Evolutionary conservation across 2,113 vertebrate genomes (phyloP).

Genomic region (Speoplatyrhinus poulsoni): DNA sequence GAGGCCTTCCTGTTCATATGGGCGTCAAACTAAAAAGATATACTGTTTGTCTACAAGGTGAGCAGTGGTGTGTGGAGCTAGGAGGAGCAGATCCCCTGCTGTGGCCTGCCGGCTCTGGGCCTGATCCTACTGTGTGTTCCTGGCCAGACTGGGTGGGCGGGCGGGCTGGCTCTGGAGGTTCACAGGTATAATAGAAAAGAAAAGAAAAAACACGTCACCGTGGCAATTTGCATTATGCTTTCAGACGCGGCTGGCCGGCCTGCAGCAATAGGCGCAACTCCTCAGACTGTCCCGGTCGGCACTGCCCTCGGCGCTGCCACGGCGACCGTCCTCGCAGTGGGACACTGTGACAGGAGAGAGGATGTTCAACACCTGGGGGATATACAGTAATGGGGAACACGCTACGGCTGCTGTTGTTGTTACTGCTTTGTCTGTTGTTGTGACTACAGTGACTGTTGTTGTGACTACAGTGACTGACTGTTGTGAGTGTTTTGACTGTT

Average conservation of each 20-base stretch:
- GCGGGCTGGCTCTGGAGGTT: slow-evolving; percentile 41
- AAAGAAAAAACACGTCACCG: slow-evolving; percentile 32
- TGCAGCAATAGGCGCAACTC: slow-evolving; percentile 82
- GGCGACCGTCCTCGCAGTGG: slow-evolving; percentile 72
- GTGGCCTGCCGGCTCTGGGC: slow-evolving; percentile 36
- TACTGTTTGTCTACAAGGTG: no score
- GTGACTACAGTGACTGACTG: no score
- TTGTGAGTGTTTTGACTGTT: no score
- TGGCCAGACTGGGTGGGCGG: slow-evolving; percentile 71
- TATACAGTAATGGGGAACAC: neutral
- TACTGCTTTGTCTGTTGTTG: no score
- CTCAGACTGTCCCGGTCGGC: slow-evolving; percentile 76
- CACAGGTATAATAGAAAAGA: slow-evolving; percentile 11
- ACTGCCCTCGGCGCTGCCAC: slow-evolving; percentile 72
- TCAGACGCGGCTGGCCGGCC: slow-evolving; percentile 80
- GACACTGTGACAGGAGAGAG: slow-evolving; percentile 64
- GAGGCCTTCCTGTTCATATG: slow-evolving; percentile 14
- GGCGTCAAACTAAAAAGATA: neutral
- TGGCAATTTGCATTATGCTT: slow-evolving; percentile 34
- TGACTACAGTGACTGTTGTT: no score
- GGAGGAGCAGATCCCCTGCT: slow-evolving; percentile 18
- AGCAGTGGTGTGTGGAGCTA: neutral
- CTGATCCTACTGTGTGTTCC: slow-evolving; percentile 70
- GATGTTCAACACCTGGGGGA: neutral
- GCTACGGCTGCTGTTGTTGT: no score